Evolutionary conservation across 2,888 invertebrate species (phyloP), one percentile per base, ranked within the genome.

Genomic region (Mesodorylaimus sp.): DNA sequence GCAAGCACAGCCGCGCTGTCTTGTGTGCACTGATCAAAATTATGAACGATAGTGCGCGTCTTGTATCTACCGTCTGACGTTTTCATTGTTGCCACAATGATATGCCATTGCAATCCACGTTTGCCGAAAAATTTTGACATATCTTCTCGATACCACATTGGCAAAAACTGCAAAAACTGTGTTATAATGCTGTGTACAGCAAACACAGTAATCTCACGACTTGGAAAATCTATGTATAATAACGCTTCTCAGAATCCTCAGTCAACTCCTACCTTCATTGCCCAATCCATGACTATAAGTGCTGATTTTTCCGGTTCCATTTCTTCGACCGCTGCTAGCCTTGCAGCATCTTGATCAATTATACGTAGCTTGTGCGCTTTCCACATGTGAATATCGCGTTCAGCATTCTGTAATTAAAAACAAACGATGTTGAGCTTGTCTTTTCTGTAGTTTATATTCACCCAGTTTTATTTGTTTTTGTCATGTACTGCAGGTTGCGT

Each of bases 91-190:
- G 41, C 41, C 13, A 39, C 41, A 10, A 23, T 10, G 5, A 39
- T 39, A n/a, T 39, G 41, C 41, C 41, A n/a, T 7, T n/a, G 41
- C n/a, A 39, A 39, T 21, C 41, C 41, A 5, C 41, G 41, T 23
- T 39, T 39, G 13, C 41, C 41, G 5, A 19, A 39, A 39, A 39
- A 39, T 19, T 39, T 23, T 39, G 41, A 39, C 21, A 19, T n/a
- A 7, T 39, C 41, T 39, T 39, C 41, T 39, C 41, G 10, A n/a
- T 23, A n/a, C 13, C 41, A 19, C 10, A 39, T 39, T n/a, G 41
- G 41, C 5, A 39, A n/a, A n/a, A n/a, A n/a, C n/a, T n/a, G n/a
- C n/a, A n/a, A n/a, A n/a, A n/a, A n/a, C n/a, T n/a, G n/a, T n/a
- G n/a, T n/a, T n/a, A n/a, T n/a, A n/a, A n/a, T n/a, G n/a, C n/a